Evolutionary conservation across 2,797 vertebrate genomes (phyloP).

Genomic region (Hypotaenidia philippensis): DNA sequence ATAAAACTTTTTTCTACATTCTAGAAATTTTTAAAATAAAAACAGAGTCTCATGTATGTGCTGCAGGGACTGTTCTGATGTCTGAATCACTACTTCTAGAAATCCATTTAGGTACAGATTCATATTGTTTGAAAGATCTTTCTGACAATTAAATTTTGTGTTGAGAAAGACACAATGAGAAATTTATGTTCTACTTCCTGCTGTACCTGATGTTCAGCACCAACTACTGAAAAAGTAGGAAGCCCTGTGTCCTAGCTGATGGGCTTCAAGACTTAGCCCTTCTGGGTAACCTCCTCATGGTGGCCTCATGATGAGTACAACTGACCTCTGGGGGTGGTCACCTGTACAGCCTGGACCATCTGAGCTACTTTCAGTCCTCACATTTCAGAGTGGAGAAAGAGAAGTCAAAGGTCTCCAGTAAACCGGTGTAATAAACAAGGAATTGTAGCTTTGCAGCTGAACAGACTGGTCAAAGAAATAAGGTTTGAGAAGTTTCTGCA

Average conservation of each 20-base stretch:
- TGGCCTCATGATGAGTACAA: not conserved
- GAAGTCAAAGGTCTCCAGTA: not conserved
- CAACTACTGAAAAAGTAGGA: not conserved
- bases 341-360: not conserved
- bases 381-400: not conserved
- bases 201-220: not conserved
- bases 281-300: not conserved
- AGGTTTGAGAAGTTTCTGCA: not conserved
- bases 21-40: not conserved
- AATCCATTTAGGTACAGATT: not conserved
- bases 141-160: not conserved
- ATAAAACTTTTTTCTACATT: not conserved
- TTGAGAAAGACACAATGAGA: not conserved
- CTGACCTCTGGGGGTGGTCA: not conserved
- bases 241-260: not conserved
- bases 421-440: not conserved
- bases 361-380: not conserved
- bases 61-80: not conserved
- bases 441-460: not conserved
- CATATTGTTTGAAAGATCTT: not conserved
- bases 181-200: not conserved
- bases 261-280: not conserved
- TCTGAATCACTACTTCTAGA: not conserved
- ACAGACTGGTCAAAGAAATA: not conserved
- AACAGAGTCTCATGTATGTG: not conserved